Base-by-base conservation (phyloP, 2,113 vertebrate genomes). In the Hepsetus odoe region DNA sequence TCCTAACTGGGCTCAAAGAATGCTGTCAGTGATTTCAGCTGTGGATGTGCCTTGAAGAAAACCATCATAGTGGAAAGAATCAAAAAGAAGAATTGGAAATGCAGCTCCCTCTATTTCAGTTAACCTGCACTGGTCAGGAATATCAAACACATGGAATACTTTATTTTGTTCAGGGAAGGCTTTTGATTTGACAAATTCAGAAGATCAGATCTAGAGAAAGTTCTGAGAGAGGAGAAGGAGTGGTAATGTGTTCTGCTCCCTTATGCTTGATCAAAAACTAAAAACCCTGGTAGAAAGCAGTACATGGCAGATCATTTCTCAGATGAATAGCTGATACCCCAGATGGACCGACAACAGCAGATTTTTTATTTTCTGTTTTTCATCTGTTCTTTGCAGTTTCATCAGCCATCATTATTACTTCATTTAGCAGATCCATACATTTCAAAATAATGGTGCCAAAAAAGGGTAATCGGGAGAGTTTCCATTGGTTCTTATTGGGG, bases 1-100 rank as follows among this genome's bases (percentile, higher is more conserved):
- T 28, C 32, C 49, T 55, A 30, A 22, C n/a, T 55, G 51, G 33
- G 62, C 65, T 79, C 40, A 78, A 71, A 71, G 49, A 58, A 33
- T 69, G 26, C 55, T 64, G n/a, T n/a, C 22, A 56, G 32, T 11
- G 14, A 13, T 8, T 33, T 33, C 30, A 62, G 59, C 59, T 62
- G 13, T 32, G 5, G 5, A 13, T 4, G 11, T 24, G 11, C 56
- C 6, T 26, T 28, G 13, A 3, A 14, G 9, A 7, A 18, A 62
- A 62, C 59, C 9, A 6, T 62, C 14, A 3, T n/a, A 18, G 28
- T 28, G 16, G n/a, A 8, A 33, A 62, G 18, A 30, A 62, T 62
- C 28, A 61, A 5, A 61, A 53, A 6, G 18, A 53, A 53, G 4
- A 1, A 55, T 20, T 11, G 24, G n/a, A 53, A 32, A 12, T 35